These are phyloP conservation scores for Antheraea yamamai DNA, from an alignment of 2,888 invertebrate species.

Conservation along the genomic window DNA sequence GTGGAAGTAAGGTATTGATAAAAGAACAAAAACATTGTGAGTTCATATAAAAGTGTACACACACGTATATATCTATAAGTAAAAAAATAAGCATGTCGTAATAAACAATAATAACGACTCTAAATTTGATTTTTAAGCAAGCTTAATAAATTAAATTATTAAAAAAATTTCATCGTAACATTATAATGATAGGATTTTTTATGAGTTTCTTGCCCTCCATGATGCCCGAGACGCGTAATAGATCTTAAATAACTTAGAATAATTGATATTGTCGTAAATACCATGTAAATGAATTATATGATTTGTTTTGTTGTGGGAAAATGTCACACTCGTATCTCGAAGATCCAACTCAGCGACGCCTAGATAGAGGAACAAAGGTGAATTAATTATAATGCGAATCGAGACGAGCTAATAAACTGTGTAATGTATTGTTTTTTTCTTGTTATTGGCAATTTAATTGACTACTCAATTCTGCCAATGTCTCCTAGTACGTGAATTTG, in stretches of 20 bases:
- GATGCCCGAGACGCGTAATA: neutral
- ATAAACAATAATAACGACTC: no score
- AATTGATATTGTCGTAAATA: neutral
- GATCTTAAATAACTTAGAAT: neutral
- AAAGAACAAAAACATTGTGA: no score
- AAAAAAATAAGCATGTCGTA: no score
- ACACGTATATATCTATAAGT: no score
- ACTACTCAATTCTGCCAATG: constrained; percentile 25
- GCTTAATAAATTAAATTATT: no score
- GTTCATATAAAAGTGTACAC: no score
- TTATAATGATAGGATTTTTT: neutral
- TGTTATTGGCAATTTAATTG: constrained; percentile 56
- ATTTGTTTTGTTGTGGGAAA: neutral
- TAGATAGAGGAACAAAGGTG: constrained; percentile 5
- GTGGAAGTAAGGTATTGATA: no score
- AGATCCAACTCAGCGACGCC: neutral
- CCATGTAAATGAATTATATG: neutral
- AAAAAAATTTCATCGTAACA: no score
- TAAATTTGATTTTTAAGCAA: no score
- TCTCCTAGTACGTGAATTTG: constrained; percentile 10
- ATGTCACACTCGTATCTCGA: neutral
- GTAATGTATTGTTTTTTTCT: constrained; percentile 49
- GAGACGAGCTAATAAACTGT: constrained; percentile 56
- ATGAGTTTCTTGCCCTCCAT: neutral
- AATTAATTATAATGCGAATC: constrained; percentile 47